Conservation (phyloP, 2,797 vertebrate genomes). For the Rhinoraja longicauda region DNA sequence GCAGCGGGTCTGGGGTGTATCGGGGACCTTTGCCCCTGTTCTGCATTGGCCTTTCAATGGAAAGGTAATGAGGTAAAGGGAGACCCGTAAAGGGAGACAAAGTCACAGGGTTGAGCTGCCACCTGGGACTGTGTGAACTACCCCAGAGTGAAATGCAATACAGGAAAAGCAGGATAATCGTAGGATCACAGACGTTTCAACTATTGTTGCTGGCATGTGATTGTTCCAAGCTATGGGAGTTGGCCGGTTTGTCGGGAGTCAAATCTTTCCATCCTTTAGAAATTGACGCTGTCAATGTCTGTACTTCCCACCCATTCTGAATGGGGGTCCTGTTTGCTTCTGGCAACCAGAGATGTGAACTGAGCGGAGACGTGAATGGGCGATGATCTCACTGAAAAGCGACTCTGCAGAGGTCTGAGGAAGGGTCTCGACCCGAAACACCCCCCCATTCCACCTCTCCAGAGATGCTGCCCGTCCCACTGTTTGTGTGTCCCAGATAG, state of each 20-base stretch:
- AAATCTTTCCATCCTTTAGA: neutral
- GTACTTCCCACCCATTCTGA: neutral
- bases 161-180: neutral
- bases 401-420: too few relatives aligned
- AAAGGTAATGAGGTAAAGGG: neutral
- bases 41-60: neutral
- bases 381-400: too few relatives aligned
- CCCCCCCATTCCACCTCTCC: too few relatives aligned
- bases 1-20: too few relatives aligned
- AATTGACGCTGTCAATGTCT: too few relatives aligned
- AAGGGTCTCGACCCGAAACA: too few relatives aligned
- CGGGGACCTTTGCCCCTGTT: neutral
- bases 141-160: neutral
- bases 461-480: too few relatives aligned
- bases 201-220: neutral
- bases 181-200: neutral
- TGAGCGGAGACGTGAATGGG: neutral
- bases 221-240: neutral
- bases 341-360: neutral
- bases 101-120: neutral
- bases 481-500: too few relatives aligned
- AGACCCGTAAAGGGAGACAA: neutral
- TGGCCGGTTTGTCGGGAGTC: neutral
- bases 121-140: neutral
- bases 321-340: neutral